Evolutionary conservation across 2,888 invertebrate genomes (phyloP).

Genomic region (Parascotia fuliginaria): DNA sequence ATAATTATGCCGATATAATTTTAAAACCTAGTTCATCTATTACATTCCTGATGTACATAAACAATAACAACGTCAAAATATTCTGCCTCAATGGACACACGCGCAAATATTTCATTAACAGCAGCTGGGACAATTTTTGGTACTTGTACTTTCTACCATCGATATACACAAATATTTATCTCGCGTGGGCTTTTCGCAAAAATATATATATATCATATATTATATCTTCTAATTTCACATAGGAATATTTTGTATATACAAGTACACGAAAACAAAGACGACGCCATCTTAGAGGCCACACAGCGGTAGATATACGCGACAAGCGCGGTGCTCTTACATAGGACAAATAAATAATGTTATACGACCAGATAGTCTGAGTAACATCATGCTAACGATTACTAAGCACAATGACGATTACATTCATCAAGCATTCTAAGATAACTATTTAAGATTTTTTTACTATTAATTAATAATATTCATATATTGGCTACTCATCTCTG

Average conservation of each 20-base stretch:
- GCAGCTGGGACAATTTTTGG: constrained; percentile 35
- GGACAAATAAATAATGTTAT: constrained; percentile 56
- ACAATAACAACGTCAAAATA: constrained; percentile 67
- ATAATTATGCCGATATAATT: constrained; percentile 80
- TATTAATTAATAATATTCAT: constrained; percentile 72
- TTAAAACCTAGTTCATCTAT: constrained; percentile 65
- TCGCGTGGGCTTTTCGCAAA: constrained; percentile 59
- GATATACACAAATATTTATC: constrained; percentile 36
- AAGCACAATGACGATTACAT: constrained; percentile 85
- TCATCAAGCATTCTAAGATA: constrained; percentile 83
- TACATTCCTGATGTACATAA: constrained; percentile 64
- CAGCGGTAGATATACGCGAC: constrained; percentile 16
- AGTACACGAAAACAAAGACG: constrained; percentile 47
- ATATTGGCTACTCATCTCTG: constrained; percentile 79
- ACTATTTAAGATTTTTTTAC: constrained; percentile 68
- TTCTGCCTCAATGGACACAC: constrained; percentile 51
- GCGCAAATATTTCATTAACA: constrained; percentile 37
- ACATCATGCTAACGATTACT: constrained; percentile 81
- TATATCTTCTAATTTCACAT: constrained; percentile 61
- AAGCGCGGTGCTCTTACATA: constrained; percentile 37
- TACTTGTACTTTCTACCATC: constrained; percentile 39
- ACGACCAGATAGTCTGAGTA: constrained; percentile 71
- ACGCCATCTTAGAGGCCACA: constrained; percentile 38
- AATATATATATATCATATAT: constrained; percentile 49
- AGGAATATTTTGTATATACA: constrained; percentile 58